phyloP scores from a whole-genome alignment of 1,140 invertebrate species.

The Nixonia krombeini region DNA sequence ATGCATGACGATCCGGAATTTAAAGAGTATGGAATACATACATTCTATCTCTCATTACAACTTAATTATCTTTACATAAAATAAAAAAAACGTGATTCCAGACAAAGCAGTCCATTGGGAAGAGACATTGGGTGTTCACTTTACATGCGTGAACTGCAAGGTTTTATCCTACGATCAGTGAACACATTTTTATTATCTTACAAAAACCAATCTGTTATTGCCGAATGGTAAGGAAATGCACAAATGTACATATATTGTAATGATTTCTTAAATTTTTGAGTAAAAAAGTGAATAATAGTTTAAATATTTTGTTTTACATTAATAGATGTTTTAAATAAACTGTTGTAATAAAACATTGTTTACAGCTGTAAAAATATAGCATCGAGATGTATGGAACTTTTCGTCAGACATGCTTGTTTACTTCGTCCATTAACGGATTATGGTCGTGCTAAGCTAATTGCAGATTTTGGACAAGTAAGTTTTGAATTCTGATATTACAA shows the following conservation, averaged over 20 bases:
- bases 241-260: slow-evolving; percentile 4
- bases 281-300: no score
- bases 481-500: neutral
- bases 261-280: no score
- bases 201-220: slow-evolving; percentile 78
- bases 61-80: neutral
- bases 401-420: slow-evolving; percentile 88
- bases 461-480: slow-evolving; percentile 82
- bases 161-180: slow-evolving; percentile 85
- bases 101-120: slow-evolving; percentile 54
- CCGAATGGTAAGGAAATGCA: slow-evolving; percentile 77
- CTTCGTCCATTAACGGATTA: slow-evolving; percentile 85
- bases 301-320: neutral
- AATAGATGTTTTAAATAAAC: no score
- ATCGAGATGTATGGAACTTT: slow-evolving; percentile 86
- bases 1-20: slow-evolving; percentile 91
- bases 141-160: slow-evolving; percentile 94
- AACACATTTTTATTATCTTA: slow-evolving; percentile 83
- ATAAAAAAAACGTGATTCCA: slow-evolving; percentile 14
- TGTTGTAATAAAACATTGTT: slow-evolving; percentile 30
- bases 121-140: slow-evolving; percentile 78
- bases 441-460: slow-evolving; percentile 84
- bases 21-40: slow-evolving; percentile 74
- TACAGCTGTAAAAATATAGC: slow-evolving; percentile 79
- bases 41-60: neutral